Evolutionary conservation across 2,888 invertebrate species (phyloP), one percentile per base, ranked within the genome.

Genomic region (Drosophila eohydei): DNA sequence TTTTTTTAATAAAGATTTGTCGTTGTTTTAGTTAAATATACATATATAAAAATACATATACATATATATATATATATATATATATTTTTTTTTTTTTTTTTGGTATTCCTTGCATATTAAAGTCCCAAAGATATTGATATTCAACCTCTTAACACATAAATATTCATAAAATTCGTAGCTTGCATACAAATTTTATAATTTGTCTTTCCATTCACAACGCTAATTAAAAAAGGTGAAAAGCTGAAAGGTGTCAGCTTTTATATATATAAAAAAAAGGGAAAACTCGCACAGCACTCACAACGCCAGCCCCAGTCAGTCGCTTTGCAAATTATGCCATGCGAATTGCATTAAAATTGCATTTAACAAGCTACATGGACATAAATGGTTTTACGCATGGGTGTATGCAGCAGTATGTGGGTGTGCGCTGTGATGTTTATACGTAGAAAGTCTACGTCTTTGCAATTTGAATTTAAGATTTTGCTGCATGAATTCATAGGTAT

Each of bases 331-430:
- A 55, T 57, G 55, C 60, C 62, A 44, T 44, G 26, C 43, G 52
- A 57, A 65, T 73, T 73, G 44, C 62, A 77, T 81, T 70, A 64
- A 73, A 76, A 67, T 69, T 70, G 61, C 69, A 70, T 51, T 62
- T 62, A 46, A 16, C 41, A 60, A 54, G 52, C 60, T 55, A 48
- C 72, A 52, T 50, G n/a, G 28, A 38, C 48, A 26, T 65, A 51
- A 40, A 36, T 60, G n/a, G 32, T 11, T 34, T 38, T 32, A 11
- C 38, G 63, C 50, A 44, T 38, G n/a, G 36, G 43, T 41, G 48
- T 50, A 14, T 55, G 41, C 44, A 1, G 32, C 5, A 16, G 16
- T 41, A 21, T 54, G 28, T 26, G 14, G 7, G 8, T n/a, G 34
- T 12, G 32, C 8, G 14, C 46, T 34, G 14, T 32, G 11, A 7